Base-by-base conservation (phyloP, 2,888 invertebrate species). In the Geophilus truncorum region DNA sequence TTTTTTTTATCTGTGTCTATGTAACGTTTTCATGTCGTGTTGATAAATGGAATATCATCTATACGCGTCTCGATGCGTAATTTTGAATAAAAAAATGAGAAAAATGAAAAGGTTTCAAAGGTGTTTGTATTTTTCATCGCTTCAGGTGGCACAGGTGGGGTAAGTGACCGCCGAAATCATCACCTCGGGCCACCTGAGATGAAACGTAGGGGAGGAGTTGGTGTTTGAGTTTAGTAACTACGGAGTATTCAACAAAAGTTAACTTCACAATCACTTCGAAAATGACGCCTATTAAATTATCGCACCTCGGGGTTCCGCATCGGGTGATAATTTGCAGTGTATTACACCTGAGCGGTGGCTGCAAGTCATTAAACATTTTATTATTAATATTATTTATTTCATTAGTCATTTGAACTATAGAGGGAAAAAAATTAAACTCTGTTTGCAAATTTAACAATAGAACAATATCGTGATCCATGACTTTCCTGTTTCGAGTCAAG, bases 81-180 rank as follows among this genome's bases (percentile, higher is more conserved):
- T 18, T 51, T 18, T 5, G 18, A 51, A 18, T 51, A 18, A 18
- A 15, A 45, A 6, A 45, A 23, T 23, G 3, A 1, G 1, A 25
- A 25, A 62, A 62, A 62, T 6, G 1, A 62, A 62, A 23, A 23
- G 21, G 0, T 70, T 70, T 70, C 70, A 1, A 70, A 70, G 70
- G 70, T 70, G 70, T 70, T 70, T 70, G 70, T 70, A 70, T 70
- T 70, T 70, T 70, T 70, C 70, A 70, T 70, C 70, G 70, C 70
- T 70, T 70, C 70, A 70, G 70, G 70, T 70, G 70, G 70, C 70
- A 10, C 10, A 70, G 70, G 7, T 70, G 70, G 70, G 70, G 70
- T 70, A 70, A 70, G 70, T 70, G 70, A 70, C 70, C 70, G 70
- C 70, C 70, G 70, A 70, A 70, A 70, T 70, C 70, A 70, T 28